Base-by-base conservation (phyloP, 2,797 vertebrate species). In the Pelobates cultripes region DNA sequence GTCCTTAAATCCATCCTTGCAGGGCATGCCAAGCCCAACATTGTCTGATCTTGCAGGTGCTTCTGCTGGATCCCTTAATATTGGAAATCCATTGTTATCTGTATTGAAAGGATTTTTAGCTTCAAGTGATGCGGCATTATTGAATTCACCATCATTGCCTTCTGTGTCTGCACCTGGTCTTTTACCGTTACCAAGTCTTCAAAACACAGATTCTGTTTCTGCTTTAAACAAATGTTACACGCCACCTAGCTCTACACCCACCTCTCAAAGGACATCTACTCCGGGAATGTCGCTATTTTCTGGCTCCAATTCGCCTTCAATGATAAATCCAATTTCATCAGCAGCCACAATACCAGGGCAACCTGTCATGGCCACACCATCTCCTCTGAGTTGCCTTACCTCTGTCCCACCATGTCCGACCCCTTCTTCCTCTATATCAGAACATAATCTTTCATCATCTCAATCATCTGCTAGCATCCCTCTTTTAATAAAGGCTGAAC, bases 181-280 rank as follows among this genome's bases (percentile, higher is more conserved):
- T 51, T 91, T 92, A 77, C 89, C 93, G 41, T 86, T 93, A 69
- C 92, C 94, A 84, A 93, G 93, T 82, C 91, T 93, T 67, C 83
- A 89, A 82, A 89, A 85, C 84, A 89, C 89, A 77, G 91, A 68
- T 75, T 85, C 91, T n/a, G 85, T 87, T 55, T 87, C 94, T n/a
- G 95, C 95, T 8, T 89, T 95, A 78, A 96, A 91, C 86, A 95
- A 96, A 80, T 94, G 96, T 90, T 98, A 95, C 81, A 94, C 94
- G 70, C 93, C 96, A 6, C 91, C 95, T n/a, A 68, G 80, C 43
- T 94, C 93, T 78, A 88, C 91, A 3, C 90, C 93, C 2, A 86
- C 92, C 53, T 87, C 92, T 5, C 94, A 93, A 67, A 90, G 86
- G 73, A 91, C 95, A 44, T 92, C 95, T 68, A 93, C 94, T 63